phyloP scores from a whole-genome alignment of 2,797 vertebrate species.

The Hafferia zeledoni region DNA sequence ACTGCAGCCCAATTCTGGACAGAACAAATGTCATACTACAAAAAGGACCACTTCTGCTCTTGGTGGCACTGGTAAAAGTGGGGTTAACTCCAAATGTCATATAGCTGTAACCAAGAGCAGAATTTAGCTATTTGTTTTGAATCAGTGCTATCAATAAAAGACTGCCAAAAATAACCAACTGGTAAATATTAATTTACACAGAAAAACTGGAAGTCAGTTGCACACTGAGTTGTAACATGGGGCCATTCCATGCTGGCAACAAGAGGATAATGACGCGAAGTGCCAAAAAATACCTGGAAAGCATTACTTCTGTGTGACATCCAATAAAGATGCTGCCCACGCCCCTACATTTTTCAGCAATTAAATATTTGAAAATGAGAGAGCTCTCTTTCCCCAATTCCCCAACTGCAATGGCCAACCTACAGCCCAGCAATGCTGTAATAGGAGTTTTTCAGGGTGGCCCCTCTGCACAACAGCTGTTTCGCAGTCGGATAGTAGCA shows the following conservation, averaged over 20 bases:
- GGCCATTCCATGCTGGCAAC: constrained; percentile 64
- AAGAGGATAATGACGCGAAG: neutral
- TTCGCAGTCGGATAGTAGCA: constrained; percentile 51
- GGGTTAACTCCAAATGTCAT: constrained; percentile 34
- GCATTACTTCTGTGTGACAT: constrained; percentile 42
- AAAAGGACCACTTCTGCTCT: neutral
- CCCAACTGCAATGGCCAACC: constrained; percentile 45
- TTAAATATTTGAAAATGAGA: constrained; percentile 58
- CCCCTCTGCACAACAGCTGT: constrained; percentile 68
- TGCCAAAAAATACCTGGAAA: constrained; percentile 71
- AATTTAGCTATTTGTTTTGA: constrained; percentile 47
- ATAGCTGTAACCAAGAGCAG: constrained; percentile 10
- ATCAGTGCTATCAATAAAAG: constrained; percentile 51
- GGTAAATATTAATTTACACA: constrained; percentile 72
- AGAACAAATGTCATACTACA: neutral
- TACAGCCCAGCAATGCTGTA: neutral
- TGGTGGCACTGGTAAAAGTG: constrained; percentile 5
- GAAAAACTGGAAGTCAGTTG: constrained; percentile 57
- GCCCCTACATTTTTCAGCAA: constrained; percentile 62
- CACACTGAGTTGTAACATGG: constrained; percentile 34
- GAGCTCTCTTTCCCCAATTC: constrained; percentile 21
- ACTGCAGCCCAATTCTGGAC: neutral
- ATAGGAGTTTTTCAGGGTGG: constrained; percentile 60
- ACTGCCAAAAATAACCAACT: constrained; percentile 65
- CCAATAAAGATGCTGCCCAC: constrained; percentile 40